A percentile compares a stretch with the other conserved stretches of the same genome.
Evolutionary conservation across 2,888 invertebrate species (phyloP).

Genomic region (Nemapogon koenigi): DNA sequence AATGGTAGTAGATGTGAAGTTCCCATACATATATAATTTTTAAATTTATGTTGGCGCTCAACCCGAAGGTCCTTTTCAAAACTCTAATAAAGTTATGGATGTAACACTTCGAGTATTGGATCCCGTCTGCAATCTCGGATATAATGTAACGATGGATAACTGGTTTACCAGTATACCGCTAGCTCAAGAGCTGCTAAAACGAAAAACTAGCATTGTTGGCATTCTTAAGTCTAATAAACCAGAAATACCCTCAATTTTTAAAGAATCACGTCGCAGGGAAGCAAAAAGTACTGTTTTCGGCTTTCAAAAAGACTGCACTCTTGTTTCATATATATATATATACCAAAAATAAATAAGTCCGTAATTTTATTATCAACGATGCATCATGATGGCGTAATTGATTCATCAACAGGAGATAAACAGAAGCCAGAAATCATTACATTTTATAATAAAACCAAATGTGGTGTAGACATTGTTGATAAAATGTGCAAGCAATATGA

Average conservation of each 20-base stretch:
- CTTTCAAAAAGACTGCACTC: conserved; percentile 18
- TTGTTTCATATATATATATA: conserved; percentile 25
- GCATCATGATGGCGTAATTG: conserved; percentile 14
- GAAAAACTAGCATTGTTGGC: conserved; percentile 1
- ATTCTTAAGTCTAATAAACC: background rate
- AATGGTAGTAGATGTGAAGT: conserved; percentile 1
- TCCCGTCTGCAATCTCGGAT: background rate
- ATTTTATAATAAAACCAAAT: conserved; percentile 6
- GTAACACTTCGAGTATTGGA: background rate
- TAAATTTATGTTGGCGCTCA: conserved; percentile 1
- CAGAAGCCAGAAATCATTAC: conserved; percentile 10
- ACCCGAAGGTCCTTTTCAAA: conserved; percentile 2
- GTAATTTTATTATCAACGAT: conserved; percentile 13
- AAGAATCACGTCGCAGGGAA: conserved; percentile 1
- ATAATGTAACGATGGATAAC: conserved; percentile 3
- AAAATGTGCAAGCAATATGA: conserved; percentile 18
- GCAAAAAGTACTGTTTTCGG: conserved; percentile 10
- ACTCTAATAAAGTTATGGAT: conserved; percentile 1
- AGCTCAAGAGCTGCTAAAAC: background rate
- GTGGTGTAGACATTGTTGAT: conserved; percentile 10
- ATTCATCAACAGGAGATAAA: conserved; percentile 12
- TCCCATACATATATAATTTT: conserved; percentile 2
- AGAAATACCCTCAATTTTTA: background rate
- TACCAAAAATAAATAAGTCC: conserved; percentile 15
- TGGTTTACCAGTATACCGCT: background rate